These are phyloP conservation scores for Toxotes jaculatrix DNA, from an alignment of 2,113 vertebrate species.

Conservation along the genomic window DNA sequence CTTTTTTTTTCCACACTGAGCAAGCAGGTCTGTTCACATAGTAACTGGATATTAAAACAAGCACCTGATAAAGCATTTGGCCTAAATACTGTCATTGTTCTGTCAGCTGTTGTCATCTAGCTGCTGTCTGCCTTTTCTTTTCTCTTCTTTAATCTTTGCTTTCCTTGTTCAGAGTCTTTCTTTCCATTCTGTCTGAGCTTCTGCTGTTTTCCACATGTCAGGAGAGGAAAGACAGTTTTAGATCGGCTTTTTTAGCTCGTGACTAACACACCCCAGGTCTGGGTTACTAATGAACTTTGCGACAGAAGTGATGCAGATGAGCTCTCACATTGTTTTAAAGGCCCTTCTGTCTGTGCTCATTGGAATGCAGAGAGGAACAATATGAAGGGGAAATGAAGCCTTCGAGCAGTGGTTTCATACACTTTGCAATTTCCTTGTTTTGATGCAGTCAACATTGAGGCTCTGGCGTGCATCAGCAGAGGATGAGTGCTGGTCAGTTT, in stretches of 20 bases:
- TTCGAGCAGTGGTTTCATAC: slow-evolving; percentile 44
- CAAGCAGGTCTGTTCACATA: slow-evolving; percentile 23
- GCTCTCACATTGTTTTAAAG: background rate
- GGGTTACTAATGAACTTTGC: slow-evolving; percentile 43
- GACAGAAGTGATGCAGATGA: slow-evolving; percentile 32
- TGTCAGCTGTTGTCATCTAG: slow-evolving; percentile 21
- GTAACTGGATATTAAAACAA: slow-evolving; percentile 8
- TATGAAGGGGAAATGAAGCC: slow-evolving; percentile 67
- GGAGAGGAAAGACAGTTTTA: slow-evolving; percentile 10
- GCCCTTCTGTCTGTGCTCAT: slow-evolving; percentile 8
- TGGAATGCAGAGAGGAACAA: slow-evolving; percentile 17
- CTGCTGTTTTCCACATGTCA: slow-evolving; percentile 43
- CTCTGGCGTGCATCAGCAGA: slow-evolving; percentile 3
- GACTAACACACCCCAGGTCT: slow-evolving; percentile 38
- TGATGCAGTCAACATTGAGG: slow-evolving; percentile 4
- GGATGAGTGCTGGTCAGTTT: slow-evolving; percentile 25
- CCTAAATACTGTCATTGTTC: slow-evolving; percentile 1
- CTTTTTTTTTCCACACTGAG: background rate
- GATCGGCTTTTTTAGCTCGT: slow-evolving; percentile 14
- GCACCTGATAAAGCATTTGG: background rate
- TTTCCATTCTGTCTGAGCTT: slow-evolving; percentile 48
- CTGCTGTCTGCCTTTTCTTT: slow-evolving; percentile 28
- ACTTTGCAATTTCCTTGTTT: slow-evolving; percentile 66
- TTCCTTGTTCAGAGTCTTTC: slow-evolving; percentile 21
- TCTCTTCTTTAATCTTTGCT: slow-evolving; percentile 15